Base-by-base conservation (phyloP, 2,797 vertebrate genomes). In the Lates japonicus region DNA sequence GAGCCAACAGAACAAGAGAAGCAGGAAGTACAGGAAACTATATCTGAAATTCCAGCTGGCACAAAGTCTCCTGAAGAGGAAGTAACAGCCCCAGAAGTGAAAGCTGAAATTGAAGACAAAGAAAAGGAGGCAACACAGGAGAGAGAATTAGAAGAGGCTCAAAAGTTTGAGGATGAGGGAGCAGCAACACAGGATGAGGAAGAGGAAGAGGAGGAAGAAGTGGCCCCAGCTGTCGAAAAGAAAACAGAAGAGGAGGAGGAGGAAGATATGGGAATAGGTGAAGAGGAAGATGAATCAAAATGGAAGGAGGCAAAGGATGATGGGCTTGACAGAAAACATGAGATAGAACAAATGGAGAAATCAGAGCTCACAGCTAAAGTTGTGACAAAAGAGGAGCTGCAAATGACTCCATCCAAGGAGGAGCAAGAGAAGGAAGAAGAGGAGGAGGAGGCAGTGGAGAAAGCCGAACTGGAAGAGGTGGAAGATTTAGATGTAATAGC, bases 401-500 rank as follows among this genome's bases (percentile, higher is more conserved):
- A 95, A 72, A 94, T 90, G 71, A 49, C 66, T 86, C 78, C 81
- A 70, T 80, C 86, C 62, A 94, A 94, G 54, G 94, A 93, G 25
- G 88, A 85, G 22, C 63, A 69, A 70, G 87, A 90, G 42, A 93
- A 95, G 44, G 89, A 88, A 4, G 88, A 88, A 2, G 95, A 95
- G 68, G 95, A 95, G 65, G 96, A 95, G 62, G 95, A 96, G 65
- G 95, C 93, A 22, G 91, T 97, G 83, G 96, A 97, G 90, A 98
- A 98, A 87, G 97, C 97, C 25, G 97, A 97, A 83, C 86, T 97
- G 69, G 97, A 98, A 85, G 96, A 97, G 83, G 96, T 96, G 39
- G 97, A 98, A 86, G 97, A 97, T 78, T 87, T 95, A 58, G 95
- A 96, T 54, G 94, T 88, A 63, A 86, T 95, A 87, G 96, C 96